Evolutionary conservation across 2,113 vertebrate species (phyloP), one percentile per base, ranked within the genome.

Genomic region (Microcebus ravelobensis): DNA sequence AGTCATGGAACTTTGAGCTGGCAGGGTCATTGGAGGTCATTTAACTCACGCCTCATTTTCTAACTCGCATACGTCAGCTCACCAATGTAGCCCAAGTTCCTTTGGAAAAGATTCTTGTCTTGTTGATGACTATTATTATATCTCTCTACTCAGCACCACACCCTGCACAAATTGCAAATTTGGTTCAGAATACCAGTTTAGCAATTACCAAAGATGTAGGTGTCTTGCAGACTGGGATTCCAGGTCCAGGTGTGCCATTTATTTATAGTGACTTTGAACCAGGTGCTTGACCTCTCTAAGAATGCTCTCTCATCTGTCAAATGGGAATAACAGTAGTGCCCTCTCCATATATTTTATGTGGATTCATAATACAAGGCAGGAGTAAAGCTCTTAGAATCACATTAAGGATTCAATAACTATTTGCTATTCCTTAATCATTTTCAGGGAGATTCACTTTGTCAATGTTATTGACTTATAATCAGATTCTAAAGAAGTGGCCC

Each of bases 381-480:
- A 86, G 25, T 17, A 86, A 89, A 88, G 77, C 65, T 73, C 90
- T 95, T n/a, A 77, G 87, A 39, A 70, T 21, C 50, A 61, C 55
- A 92, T 74, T 94, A 94, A 94, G 50, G 45, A 91, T 88, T 77
- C 82, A 83, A 79, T 67, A 96, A 92, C 85, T 59, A 70, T 71
- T 91, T 91, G 85, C 86, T 87, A 70, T 92, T 89, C 89, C 70
- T 95, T 95, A 83, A 95, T 85, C 83, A 94, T 29, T 71, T 96
- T 90, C 74, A 68, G 45, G 50, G 55, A 95, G 91, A 90, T 90
- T 94, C 85, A 80, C 87, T 91, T 71, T 92, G 87, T 90, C 90
- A 61, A 77, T 87, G 71, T 73, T 65, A 82, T 7, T 39, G 74
- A 85, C 70, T 90, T 70, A 52, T 1, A 85, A 81, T 79, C n/a